A percentile compares a stretch with the other conserved stretches of the same genome.
Evolutionary conservation across 92 coral and sea anemone species (phyloP).

Genomic region (Heliopora coerulea): DNA sequence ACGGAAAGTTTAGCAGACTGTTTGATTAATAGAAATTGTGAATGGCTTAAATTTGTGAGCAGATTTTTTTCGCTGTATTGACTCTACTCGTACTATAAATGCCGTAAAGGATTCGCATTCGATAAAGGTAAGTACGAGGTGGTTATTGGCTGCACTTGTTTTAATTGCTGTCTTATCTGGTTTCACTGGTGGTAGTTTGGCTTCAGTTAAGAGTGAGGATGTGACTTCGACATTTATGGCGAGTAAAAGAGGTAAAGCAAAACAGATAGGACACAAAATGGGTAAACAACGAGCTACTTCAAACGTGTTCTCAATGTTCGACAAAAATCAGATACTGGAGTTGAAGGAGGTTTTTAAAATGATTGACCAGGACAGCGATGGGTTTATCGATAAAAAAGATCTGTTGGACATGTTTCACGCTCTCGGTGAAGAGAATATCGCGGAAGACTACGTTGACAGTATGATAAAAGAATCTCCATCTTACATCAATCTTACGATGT

Average conservation of each 20-base stretch:
- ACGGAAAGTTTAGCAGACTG: background rate
- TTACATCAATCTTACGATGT: conserved; percentile 91
- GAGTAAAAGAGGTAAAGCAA: conserved; percentile 51
- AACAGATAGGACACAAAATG: conserved; percentile 80
- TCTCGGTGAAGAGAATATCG: conserved; percentile 66
- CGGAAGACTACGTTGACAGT: conserved; percentile 70
- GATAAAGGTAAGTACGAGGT: background rate
- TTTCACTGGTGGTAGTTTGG: background rate
- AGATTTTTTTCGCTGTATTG: background rate
- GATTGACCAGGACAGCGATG: conserved; percentile 97
- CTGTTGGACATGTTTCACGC: conserved; percentile 87
- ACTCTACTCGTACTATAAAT: background rate
- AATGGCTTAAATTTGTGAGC: background rate
- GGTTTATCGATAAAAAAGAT: conserved; percentile 88
- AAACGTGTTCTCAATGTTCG: conserved; percentile 96
- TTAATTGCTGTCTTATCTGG: background rate
- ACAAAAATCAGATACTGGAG: conserved; percentile 90
- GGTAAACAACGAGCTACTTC: conserved; percentile 89
- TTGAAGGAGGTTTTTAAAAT: conserved; percentile 95
- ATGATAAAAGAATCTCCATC: conserved; percentile 90
- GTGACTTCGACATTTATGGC: conserved; percentile 1
- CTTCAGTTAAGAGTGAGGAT: background rate
- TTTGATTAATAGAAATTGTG: background rate
- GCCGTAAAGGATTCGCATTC: background rate
- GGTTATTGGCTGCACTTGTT: background rate